Conservation (phyloP, 2,113 vertebrate genomes). For the Catagonus wagneri region DNA sequence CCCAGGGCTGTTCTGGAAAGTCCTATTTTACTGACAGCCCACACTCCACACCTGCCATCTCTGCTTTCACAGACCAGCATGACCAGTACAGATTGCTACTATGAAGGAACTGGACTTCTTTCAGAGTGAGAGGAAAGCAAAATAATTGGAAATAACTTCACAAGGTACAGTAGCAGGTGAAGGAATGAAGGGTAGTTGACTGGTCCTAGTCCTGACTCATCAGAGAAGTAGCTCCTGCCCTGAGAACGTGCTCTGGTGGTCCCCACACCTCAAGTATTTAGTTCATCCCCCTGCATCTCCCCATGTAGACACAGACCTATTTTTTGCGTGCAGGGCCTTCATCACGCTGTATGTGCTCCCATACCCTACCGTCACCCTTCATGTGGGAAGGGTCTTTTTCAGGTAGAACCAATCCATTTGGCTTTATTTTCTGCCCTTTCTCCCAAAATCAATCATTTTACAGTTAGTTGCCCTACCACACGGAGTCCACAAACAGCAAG, state of each 20-base stretch:
- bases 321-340: neutral
- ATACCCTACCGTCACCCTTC: neutral
- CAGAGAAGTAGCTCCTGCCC: neutral
- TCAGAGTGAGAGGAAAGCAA: neutral
- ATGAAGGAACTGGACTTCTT: neutral
- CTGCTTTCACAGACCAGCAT: neutral
- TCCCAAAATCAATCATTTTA: neutral
- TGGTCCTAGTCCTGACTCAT: neutral
- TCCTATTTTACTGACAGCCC: neutral
- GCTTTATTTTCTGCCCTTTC: neutral
- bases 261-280: too few species aligned
- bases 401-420: neutral
- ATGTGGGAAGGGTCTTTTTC: neutral
- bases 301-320: neutral
- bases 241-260: neutral
- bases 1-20: neutral
- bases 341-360: neutral
- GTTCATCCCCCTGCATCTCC: fast-evolving
- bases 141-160: neutral
- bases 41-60: neutral
- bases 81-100: neutral
- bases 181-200: neutral
- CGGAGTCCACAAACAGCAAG: neutral
- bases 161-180: neutral
- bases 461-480: neutral